These are phyloP conservation scores for Etheostoma nigrum DNA, from an alignment of 2,797 vertebrate genomes.

Conservation along the genomic window DNA sequence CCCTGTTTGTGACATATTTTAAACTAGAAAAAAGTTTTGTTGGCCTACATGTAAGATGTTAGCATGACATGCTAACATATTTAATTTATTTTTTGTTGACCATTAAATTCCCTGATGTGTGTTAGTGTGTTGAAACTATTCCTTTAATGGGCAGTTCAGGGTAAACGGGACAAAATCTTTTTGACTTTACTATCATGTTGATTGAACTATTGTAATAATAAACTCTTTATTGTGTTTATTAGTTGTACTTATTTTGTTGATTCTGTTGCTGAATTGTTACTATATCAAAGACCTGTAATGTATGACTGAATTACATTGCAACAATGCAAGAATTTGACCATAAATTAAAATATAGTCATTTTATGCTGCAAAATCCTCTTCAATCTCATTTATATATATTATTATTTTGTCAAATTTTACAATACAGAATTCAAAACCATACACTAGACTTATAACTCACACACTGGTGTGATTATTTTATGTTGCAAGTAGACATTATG, in stretches of 20 bases:
- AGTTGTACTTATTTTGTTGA: background rate
- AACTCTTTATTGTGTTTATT: background rate
- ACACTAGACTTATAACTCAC: conserved; percentile 37
- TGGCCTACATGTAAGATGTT: conserved; percentile 5
- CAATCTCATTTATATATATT: conserved; percentile 8
- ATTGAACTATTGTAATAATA: background rate
- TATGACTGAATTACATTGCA: background rate
- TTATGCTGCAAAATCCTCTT: conserved; percentile 1
- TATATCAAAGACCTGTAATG: background rate
- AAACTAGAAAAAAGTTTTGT: conserved; percentile 41
- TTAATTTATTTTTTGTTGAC: conserved; percentile 27
- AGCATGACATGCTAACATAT: background rate
- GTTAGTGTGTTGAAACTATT: conserved; percentile 12
- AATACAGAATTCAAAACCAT: conserved; percentile 41
- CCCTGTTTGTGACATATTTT: conserved; percentile 26
- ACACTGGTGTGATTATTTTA: conserved; percentile 33
- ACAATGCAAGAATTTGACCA: conserved; percentile 4
- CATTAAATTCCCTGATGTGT: conserved; percentile 52
- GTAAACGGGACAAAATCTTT: conserved; percentile 16
- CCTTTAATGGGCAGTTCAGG: conserved; percentile 46
- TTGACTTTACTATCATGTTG: background rate
- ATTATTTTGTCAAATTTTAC: conserved; percentile 33
- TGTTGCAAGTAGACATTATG: conserved; percentile 33
- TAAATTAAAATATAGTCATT: conserved; percentile 3
- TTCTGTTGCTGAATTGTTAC: background rate